Conservation (phyloP, 2,888 invertebrate species). For the Dusona sp. region DNA sequence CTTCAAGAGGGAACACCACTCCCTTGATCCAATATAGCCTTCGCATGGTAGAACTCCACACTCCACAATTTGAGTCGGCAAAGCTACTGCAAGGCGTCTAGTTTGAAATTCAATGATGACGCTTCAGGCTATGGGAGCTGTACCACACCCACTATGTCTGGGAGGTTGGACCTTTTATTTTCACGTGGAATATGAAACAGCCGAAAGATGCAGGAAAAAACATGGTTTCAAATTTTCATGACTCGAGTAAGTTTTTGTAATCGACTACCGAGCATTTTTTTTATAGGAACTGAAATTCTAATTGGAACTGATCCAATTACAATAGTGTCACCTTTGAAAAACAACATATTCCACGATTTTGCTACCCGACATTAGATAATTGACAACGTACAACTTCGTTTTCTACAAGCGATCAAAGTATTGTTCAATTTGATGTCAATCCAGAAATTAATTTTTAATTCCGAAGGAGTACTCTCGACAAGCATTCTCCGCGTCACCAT, state of each 20-base stretch:
- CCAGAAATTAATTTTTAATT: background rate
- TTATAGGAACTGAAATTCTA: background rate
- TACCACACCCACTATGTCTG: background rate
- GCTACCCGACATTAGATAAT: background rate
- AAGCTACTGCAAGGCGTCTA: background rate
- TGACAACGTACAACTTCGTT: background rate
- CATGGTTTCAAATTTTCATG: background rate
- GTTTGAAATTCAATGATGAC: conserved; percentile 10
- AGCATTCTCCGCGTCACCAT: background rate
- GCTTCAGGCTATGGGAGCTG: background rate
- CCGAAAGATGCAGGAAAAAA: background rate
- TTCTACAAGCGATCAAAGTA: background rate
- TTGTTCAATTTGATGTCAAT: background rate
- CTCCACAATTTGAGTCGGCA: background rate
- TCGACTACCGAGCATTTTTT: background rate
- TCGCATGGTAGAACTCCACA: background rate
- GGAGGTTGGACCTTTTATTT: no score
- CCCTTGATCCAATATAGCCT: background rate
- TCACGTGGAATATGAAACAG: background rate
- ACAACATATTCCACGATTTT: background rate
- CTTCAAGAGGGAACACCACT: background rate
- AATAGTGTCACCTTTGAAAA: background rate
- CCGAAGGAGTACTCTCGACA: background rate
- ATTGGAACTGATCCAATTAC: background rate
- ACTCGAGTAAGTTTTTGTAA: background rate